phyloP scores from a whole-genome alignment of 2,113 vertebrate genomes.

The Coryphaenoides rupestris region DNA sequence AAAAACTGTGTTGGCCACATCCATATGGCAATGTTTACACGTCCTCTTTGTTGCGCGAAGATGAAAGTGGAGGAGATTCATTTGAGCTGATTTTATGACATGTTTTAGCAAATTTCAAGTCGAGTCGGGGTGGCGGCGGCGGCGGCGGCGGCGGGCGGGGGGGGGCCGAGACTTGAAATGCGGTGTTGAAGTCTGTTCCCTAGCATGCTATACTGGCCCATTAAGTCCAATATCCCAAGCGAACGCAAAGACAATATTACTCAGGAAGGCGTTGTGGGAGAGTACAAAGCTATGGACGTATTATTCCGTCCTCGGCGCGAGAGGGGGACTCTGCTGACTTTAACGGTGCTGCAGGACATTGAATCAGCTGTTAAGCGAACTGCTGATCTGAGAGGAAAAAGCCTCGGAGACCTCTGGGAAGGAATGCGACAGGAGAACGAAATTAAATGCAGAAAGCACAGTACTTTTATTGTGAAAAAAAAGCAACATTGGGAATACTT shows the following conservation, averaged over 20 bases:
- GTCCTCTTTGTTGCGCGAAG: slow-evolving; percentile 46
- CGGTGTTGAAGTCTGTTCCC: slow-evolving; percentile 46
- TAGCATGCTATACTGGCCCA: slow-evolving; percentile 41
- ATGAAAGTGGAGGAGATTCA: slow-evolving; percentile 59
- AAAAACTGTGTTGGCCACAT: slow-evolving; percentile 30
- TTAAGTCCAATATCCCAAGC: slow-evolving; percentile 31
- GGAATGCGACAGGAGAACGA: slow-evolving; percentile 20
- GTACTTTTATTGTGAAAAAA: slow-evolving; percentile 89
- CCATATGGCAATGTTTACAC: slow-evolving; percentile 67
- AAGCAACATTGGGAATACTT: slow-evolving; percentile 79
- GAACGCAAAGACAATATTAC: slow-evolving; percentile 2
- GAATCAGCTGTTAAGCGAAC: no score
- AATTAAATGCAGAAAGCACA: slow-evolving; percentile 66
- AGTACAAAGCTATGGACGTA: neutral
- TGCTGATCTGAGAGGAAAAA: no score
- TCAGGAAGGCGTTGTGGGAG: neutral
- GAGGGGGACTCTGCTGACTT: neutral
- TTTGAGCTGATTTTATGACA: slow-evolving; percentile 63
- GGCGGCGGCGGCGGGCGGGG: no score
- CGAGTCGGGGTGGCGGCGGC: no score
- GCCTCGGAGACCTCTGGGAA: no score
- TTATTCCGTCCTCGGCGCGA: neutral
- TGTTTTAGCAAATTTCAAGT: slow-evolving; percentile 57
- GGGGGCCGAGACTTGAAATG: no score
- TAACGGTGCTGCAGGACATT: neutral